Percentiles rank a stretch among this genome's conserved stretches.
Evolutionary conservation across 2,888 invertebrate genomes (phyloP).

Genomic region (Drosophila mayaguana): DNA sequence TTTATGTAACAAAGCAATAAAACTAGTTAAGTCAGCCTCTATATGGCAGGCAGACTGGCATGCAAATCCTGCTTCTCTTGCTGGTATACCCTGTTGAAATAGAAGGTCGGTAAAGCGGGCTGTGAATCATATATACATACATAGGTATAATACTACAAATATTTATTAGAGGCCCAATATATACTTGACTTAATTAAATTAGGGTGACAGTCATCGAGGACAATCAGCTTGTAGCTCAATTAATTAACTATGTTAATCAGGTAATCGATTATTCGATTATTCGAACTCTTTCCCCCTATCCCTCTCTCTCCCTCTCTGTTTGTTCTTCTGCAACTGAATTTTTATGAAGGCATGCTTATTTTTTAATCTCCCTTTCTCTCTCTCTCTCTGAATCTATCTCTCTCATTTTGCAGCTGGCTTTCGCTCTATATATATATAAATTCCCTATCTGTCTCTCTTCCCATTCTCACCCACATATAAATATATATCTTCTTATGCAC

Average conservation of each 20-base stretch:
- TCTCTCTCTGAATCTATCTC: not conserved
- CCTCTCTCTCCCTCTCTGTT: not conserved
- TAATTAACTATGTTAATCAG: not conserved
- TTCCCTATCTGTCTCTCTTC: too few relatives aligned
- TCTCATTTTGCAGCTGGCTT: too few relatives aligned
- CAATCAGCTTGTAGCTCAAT: not conserved
- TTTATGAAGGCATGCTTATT: too few relatives aligned
- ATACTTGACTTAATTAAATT: not conserved
- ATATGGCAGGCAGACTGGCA: not conserved
- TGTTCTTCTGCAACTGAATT: not conserved
- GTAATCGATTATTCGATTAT: not conserved
- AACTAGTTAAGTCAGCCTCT: constrained; percentile 8
- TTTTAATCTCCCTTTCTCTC: not conserved
- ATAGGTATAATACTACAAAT: not conserved
- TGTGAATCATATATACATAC: too few relatives aligned
- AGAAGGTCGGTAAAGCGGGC: too few relatives aligned
- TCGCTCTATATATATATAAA: too few relatives aligned
- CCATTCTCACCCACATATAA: too few relatives aligned
- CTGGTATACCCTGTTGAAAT: too few relatives aligned
- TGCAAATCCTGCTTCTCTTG: constrained; percentile 21
- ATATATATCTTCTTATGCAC: too few relatives aligned
- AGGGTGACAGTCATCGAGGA: not conserved
- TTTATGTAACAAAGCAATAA: constrained; percentile 36
- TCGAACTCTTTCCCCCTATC: not conserved
- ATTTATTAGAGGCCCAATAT: not conserved